Percentiles rank a stretch among this genome's conserved stretches.
Conservation (phyloP, 2,113 vertebrate species). For the Seriola dumerili region DNA sequence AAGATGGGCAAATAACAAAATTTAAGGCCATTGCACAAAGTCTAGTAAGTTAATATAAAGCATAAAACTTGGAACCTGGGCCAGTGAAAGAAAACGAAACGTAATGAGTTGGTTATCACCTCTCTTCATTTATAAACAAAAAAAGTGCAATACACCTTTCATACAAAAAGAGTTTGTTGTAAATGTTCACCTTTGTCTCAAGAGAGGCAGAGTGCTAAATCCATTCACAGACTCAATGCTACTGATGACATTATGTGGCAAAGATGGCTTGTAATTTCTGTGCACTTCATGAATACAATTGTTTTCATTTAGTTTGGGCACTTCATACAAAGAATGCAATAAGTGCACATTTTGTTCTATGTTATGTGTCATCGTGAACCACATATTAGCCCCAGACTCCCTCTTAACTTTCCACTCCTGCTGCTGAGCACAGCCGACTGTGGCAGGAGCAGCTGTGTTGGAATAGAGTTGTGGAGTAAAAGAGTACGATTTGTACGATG, state of each 20-base stretch:
- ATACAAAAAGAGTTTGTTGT: neutral
- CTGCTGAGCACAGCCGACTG: slow-evolving; percentile 37
- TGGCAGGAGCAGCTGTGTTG: slow-evolving; percentile 52
- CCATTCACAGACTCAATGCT: neutral
- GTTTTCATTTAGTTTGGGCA: slow-evolving; percentile 30
- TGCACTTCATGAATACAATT: slow-evolving; percentile 8
- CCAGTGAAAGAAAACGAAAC: neutral
- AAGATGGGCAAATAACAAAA: neutral
- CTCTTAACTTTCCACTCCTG: slow-evolving; percentile 61
- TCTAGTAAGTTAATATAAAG: neutral
- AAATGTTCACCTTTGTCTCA: neutral
- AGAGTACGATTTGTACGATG: slow-evolving; percentile 15
- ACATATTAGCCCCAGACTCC: slow-evolving; percentile 48
- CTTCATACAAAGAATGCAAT: slow-evolving; percentile 33
- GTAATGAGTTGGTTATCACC: neutral
- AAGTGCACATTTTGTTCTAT: slow-evolving; percentile 43
- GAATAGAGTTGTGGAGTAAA: slow-evolving; percentile 30
- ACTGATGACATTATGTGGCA: slow-evolving; percentile 9
- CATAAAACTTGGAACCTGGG: neutral
- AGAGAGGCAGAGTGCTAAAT: neutral
- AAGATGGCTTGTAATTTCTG: neutral
- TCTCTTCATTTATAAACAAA: neutral
- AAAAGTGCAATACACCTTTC: too few relatives aligned
- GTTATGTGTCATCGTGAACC: slow-evolving; percentile 49
- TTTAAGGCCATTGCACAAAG: neutral